Base-by-base conservation (phyloP, 2,888 invertebrate species). In the Agrotis exclamationis region DNA sequence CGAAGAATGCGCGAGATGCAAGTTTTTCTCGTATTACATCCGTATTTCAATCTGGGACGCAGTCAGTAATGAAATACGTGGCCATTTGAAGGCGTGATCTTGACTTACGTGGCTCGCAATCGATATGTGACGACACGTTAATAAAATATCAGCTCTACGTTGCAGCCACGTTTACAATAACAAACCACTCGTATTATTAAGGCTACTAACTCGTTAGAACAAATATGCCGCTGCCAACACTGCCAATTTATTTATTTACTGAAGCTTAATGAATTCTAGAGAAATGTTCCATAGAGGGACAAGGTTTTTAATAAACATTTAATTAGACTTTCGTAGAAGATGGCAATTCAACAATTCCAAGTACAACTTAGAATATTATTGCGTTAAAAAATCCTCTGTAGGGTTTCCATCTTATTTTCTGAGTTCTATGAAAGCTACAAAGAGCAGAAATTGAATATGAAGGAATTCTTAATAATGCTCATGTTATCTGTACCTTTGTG, bases 111-210 rank as follows among this genome's bases (percentile, higher is more conserved):
- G 22, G 0, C 39, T 53, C 18, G 57, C 3, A 58, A 73, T 47
- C 20, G 54, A 72, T 54, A 57, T 28, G 50, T 59, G 24, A 44
- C 16, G 13, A 7, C 47, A 33, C 13, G 33, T 45, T 39, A 60
- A 18, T 74, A 63, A 74, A 74, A 68, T 63, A 63, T 68, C 7
- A 44, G 48, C 1, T 62, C 16, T 45, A n/a, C n/a, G 44, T 18
- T 48, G 58, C 69, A 67, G 45, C 45, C 3, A 53, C 39, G 5
- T 44, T 48, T 24, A 16, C 14, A 47, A 47, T 13, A 51, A 2
- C 22, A 45, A 45, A 13, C 9, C 11, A 11, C 39, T 39, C 39
- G 39, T 59, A n/a, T 59, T 44, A 45, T 22, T 44, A 48, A 9
- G 22, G 11, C 18, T 50, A 33, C n/a, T n/a, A n/a, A n/a, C 11